Evolutionary conservation across 37 sponge, comb jelly and placozoan species (phyloP).

Genomic region (Eunapius fragilis): DNA sequence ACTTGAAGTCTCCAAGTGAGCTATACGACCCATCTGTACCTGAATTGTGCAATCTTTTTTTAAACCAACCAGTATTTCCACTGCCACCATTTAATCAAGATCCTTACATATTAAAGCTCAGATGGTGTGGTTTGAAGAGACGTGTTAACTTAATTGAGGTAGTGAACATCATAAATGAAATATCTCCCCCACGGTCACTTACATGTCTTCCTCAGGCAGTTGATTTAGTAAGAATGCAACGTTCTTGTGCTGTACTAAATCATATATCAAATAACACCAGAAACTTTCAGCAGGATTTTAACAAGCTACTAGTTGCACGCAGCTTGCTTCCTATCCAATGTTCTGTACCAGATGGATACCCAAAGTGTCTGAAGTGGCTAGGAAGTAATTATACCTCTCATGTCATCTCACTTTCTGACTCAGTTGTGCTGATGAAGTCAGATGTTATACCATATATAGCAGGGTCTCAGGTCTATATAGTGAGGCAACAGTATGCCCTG

Average conservation of each 20-base stretch:
- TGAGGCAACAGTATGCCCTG: background rate
- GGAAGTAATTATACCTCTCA: background rate
- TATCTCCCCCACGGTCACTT: too few species aligned
- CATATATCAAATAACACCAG: background rate
- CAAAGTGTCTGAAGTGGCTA: conserved; percentile 4
- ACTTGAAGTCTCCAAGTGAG: background rate
- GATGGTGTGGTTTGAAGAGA: background rate
- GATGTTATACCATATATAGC: background rate
- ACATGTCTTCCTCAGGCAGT: background rate
- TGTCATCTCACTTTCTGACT: background rate
- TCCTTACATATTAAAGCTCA: background rate
- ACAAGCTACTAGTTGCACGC: background rate
- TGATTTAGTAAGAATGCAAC: background rate
- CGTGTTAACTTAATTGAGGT: too few species aligned
- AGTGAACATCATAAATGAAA: background rate
- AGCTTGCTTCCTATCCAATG: background rate
- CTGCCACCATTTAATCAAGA: background rate
- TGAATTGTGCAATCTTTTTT: background rate
- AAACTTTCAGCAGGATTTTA: background rate
- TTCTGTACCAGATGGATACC: background rate
- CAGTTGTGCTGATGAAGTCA: background rate
- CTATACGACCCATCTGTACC: background rate
- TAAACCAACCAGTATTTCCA: background rate
- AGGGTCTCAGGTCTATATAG: conserved; percentile 5
- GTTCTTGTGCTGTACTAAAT: background rate